These are phyloP conservation scores for Crocodylus rhombifer DNA, from an alignment of 2,797 vertebrate species.

Conservation along the genomic window DNA sequence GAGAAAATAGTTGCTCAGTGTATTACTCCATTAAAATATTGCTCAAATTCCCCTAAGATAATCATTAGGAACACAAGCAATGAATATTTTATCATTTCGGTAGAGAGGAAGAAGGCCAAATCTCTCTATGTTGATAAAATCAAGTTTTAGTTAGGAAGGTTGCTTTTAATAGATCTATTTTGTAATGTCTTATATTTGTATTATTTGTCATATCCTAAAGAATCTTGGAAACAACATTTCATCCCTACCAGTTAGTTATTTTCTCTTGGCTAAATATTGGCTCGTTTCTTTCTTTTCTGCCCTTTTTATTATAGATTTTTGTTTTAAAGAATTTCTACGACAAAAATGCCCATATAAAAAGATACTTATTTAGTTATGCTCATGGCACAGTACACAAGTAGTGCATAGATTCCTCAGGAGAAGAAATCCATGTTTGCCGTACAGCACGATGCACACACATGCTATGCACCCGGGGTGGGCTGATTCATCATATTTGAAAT, in stretches of 20 bases:
- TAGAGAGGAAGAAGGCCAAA: neutral
- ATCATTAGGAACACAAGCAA: neutral
- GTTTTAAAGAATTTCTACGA: neutral
- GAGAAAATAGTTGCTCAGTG: neutral
- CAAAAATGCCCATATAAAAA: no score
- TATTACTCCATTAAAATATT: neutral
- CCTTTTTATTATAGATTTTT: neutral
- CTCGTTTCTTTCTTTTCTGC: neutral
- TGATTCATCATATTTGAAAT: neutral
- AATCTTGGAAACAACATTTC: neutral
- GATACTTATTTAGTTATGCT: neutral
- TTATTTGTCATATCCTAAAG: neutral
- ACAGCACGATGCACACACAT: rapidly evolving
- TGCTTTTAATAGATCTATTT: neutral
- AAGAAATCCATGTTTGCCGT: neutral
- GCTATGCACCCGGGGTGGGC: no score
- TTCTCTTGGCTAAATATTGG: neutral
- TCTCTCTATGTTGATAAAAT: neutral
- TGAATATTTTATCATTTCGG: neutral
- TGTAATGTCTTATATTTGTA: neutral
- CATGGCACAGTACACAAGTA: neutral
- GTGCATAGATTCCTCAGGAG: neutral
- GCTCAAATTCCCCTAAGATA: neutral
- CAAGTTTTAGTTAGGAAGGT: neutral
- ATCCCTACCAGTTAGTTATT: neutral